These are phyloP conservation scores for Coenobita brevimanus DNA, from an alignment of 1,140 invertebrate genomes.

Conservation along the genomic window DNA sequence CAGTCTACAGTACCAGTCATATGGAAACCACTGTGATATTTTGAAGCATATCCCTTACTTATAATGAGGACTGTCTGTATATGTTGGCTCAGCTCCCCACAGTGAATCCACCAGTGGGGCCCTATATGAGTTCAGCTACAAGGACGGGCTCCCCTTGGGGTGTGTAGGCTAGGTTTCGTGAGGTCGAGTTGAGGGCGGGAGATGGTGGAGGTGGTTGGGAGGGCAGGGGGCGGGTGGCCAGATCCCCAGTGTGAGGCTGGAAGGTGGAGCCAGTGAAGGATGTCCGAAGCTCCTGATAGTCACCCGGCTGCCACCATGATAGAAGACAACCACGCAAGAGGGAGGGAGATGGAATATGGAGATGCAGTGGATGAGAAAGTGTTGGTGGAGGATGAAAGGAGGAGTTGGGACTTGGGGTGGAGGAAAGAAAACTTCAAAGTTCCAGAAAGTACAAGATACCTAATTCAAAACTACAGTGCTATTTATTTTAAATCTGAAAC, in stretches of 20 bases:
- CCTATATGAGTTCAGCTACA: conserved; percentile 69
- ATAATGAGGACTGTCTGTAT: too few species aligned
- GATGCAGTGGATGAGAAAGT: neutral
- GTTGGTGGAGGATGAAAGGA: neutral
- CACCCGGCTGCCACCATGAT: conserved; percentile 28
- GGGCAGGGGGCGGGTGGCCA: conserved; percentile 67
- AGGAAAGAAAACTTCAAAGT: too few species aligned
- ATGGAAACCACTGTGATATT: too few species aligned
- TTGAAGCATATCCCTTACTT: too few species aligned
- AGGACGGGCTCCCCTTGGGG: conserved; percentile 66
- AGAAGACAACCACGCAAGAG: too few species aligned
- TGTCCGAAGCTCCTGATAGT: conserved; percentile 62
- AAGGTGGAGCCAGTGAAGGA: conserved; percentile 68
- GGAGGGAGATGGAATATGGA: neutral
- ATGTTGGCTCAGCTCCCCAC: too few species aligned
- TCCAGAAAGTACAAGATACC: too few species aligned
- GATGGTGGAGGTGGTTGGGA: conserved; percentile 41
- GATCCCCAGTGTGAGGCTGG: conserved; percentile 61
- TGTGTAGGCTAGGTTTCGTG: conserved; percentile 51
- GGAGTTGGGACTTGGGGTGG: too few species aligned
- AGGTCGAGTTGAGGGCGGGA: neutral
- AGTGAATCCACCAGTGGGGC: too few species aligned
- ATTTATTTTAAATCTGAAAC: too few species aligned
- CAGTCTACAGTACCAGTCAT: too few species aligned
- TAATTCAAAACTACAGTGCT: too few species aligned